Conservation (phyloP, 2,888 invertebrate species). For the Philhelius pedissequus region DNA sequence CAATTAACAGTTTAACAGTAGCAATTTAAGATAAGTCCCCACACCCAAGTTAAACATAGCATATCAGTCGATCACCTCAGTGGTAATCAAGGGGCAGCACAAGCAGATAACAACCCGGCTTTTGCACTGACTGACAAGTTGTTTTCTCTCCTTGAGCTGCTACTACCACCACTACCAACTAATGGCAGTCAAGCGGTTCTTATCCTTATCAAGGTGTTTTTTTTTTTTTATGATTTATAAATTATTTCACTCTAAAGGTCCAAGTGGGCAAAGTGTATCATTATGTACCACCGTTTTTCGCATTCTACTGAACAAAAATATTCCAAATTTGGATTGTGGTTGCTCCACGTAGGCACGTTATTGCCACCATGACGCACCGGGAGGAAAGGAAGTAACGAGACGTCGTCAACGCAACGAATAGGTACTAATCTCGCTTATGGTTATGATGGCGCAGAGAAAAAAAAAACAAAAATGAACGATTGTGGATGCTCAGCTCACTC, state of each 20-base stretch:
- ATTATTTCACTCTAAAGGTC: neutral
- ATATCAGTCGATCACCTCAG: neutral
- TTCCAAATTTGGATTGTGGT: slow-evolving; percentile 16
- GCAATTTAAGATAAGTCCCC: neutral
- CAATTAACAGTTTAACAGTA: neutral
- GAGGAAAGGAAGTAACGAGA: slow-evolving; percentile 25
- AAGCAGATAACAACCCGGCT: slow-evolving; percentile 24
- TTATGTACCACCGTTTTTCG: neutral
- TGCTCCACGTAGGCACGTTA: slow-evolving; percentile 59
- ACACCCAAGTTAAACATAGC: neutral
- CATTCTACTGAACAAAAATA: neutral
- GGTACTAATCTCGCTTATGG: slow-evolving; percentile 41
- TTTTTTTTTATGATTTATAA: neutral
- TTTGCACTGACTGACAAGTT: slow-evolving; percentile 29
- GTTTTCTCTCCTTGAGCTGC: neutral
- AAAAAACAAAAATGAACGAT: neutral
- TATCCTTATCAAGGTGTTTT: neutral
- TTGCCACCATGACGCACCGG: slow-evolving; percentile 36
- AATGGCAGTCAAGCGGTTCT: neutral
- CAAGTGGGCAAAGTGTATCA: slow-evolving; percentile 38
- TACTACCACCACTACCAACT: neutral
- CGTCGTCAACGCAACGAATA: slow-evolving; percentile 1
- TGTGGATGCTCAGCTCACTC: neutral
- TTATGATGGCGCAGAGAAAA: slow-evolving; percentile 11
- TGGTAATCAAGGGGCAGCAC: neutral